Conservation (phyloP, 2,113 vertebrate species). For the Chrysochloris asiatica region DNA sequence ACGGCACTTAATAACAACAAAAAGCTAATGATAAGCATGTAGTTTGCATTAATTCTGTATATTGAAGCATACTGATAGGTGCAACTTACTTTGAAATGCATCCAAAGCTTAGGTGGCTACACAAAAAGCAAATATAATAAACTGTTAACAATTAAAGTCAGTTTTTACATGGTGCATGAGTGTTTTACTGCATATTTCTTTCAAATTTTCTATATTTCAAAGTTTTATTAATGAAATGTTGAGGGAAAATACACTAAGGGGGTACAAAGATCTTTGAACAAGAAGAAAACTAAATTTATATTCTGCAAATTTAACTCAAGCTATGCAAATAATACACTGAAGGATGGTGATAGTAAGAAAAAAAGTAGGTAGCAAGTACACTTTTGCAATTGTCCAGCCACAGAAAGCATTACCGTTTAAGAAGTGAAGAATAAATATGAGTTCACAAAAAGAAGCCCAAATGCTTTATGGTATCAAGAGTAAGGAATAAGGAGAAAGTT, state of each 20-base stretch:
- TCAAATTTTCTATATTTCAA: constrained; percentile 34
- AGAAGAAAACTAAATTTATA: constrained; percentile 9
- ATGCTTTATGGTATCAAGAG: background rate
- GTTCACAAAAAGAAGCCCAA: background rate
- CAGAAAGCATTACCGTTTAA: constrained; percentile 9
- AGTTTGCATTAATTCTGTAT: background rate
- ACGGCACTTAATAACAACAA: no score
- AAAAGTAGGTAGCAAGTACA: background rate
- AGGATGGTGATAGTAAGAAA: background rate
- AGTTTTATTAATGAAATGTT: background rate
- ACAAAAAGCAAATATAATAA: constrained; percentile 8
- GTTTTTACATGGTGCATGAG: background rate
- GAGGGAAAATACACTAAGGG: background rate
- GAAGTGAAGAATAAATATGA: background rate
- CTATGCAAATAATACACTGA: background rate
- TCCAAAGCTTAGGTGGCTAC: constrained; percentile 19
- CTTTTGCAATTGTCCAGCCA: background rate
- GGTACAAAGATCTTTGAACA: background rate
- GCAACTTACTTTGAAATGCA: constrained; percentile 36
- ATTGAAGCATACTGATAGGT: background rate
- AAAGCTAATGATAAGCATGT: background rate
- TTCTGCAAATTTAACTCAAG: background rate
- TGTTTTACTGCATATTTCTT: constrained; percentile 9
- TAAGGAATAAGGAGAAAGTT: constrained; percentile 32
- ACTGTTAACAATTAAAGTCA: background rate